Evolutionary conservation across 2,888 invertebrate species (phyloP).

Genomic region (Lasioglossum vierecki): DNA sequence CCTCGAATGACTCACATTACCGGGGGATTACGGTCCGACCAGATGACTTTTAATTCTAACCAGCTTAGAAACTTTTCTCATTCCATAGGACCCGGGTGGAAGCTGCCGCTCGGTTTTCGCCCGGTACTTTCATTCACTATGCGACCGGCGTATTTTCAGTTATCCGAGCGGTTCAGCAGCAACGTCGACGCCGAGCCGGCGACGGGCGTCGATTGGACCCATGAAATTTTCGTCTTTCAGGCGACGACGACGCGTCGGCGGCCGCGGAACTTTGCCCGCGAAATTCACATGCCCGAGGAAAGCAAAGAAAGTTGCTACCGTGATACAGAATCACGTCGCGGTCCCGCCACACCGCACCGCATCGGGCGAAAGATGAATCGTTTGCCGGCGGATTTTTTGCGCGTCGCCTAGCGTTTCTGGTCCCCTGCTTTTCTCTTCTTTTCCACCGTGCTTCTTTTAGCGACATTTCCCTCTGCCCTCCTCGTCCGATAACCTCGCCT

Average conservation of each 20-base stretch:
- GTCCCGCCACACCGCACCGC: constrained; percentile 35
- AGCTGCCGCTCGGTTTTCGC: constrained; percentile 47
- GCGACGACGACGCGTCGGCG: background rate
- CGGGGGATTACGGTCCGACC: constrained; percentile 61
- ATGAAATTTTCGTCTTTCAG: constrained; percentile 55
- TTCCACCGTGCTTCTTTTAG: constrained; percentile 27
- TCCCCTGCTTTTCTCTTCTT: constrained; percentile 6
- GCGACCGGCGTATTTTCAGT: constrained; percentile 67
- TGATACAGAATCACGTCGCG: constrained; percentile 67
- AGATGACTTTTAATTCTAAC: constrained; percentile 67
- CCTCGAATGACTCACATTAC: constrained; percentile 60
- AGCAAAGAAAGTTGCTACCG: constrained; percentile 50
- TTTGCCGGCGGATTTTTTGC: constrained; percentile 59
- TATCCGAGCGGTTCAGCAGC: constrained; percentile 41
- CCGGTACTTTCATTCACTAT: constrained; percentile 64
- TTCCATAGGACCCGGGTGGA: constrained; percentile 50
- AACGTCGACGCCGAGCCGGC: background rate
- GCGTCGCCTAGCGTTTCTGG: constrained; percentile 18
- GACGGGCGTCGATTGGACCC: constrained; percentile 43
- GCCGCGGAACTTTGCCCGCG: constrained; percentile 51
- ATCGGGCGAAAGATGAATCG: constrained; percentile 65
- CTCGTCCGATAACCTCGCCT: constrained; percentile 9
- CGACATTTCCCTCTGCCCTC: constrained; percentile 20
- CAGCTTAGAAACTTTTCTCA: constrained; percentile 70
- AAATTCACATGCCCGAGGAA: constrained; percentile 60